Conservation (phyloP, 1,140 invertebrate species). For the Pseudomyrmex gracilis region DNA sequence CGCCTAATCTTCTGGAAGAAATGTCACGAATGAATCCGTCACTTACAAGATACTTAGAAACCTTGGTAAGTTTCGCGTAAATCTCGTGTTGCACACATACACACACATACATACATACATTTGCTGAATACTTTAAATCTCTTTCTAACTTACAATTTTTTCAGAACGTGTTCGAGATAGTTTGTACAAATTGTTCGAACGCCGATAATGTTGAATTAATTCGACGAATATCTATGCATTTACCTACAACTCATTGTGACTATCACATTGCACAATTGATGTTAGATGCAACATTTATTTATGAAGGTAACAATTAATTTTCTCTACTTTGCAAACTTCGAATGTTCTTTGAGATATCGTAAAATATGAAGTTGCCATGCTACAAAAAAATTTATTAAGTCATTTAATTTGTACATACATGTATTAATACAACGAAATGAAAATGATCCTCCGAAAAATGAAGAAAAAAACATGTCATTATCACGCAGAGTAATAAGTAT, state of each 20-base stretch:
- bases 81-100: neutral
- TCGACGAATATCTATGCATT: constrained; percentile 75
- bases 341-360: constrained; percentile 14
- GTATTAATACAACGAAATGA: constrained; percentile 23
- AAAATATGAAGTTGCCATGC: neutral
- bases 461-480: neutral
- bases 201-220: constrained; percentile 81
- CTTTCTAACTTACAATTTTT: constrained; percentile 26
- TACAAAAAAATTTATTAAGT: neutral
- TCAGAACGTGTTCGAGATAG: constrained; percentile 74
- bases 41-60: constrained; percentile 89
- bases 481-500: neutral
- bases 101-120: neutral
- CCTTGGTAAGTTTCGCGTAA: constrained; percentile 86
- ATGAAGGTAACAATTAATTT: constrained; percentile 61
- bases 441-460: neutral
- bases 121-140: neutral
- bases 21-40: constrained; percentile 89
- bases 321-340: neutral
- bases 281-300: constrained; percentile 82
- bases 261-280: constrained; percentile 81
- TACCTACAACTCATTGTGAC: constrained; percentile 79
- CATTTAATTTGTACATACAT: constrained; percentile 14
- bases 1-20: constrained; percentile 87
- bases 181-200: constrained; percentile 82